Base-by-base conservation (phyloP, 2,113 vertebrate genomes). In the Sturnus vulgaris region DNA sequence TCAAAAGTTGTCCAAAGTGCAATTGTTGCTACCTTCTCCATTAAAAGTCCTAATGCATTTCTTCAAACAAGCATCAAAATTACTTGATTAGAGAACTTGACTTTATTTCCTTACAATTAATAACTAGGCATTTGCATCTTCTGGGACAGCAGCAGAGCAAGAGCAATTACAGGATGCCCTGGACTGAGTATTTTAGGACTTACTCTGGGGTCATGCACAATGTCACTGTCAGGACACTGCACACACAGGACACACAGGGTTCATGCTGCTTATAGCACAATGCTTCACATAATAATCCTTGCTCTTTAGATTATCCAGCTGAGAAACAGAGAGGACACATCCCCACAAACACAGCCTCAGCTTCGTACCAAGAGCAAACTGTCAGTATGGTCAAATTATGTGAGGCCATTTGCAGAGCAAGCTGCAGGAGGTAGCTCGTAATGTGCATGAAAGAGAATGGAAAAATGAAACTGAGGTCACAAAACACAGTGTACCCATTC, bases 381-480 rank as follows among this genome's bases (percentile, higher is more conserved):
- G 40, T 24, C 40, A 14, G 40, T 25, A 20, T 1, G 1, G 86
- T 33, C 40, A 57, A 92, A 82, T 77, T 59, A 65, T 8, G 30
- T 24, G 64, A 71, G 65, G 30, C 39, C 24, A 0, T 82, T 91
- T 59, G 70, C 87, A 87, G 78, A 77, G 64, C 55, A 61, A 91
- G 70, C 86, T 69, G 81, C 86, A 85, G 93, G 82, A 91, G 89
- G 82, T 46, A 66, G 71, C 55, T 70, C 2, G 2, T 59, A 81
- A 77, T 22, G 33, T 42, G 50, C 82, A n/a, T 0, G 12, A 19
- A 94, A 73, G 82, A 90, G 82, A 90, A 91, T 44, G 93, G 93
- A 95, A 93, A 96, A 94, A 95, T 40, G 22, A 93, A 96, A 55
- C 75, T 59, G 60, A 96, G 76, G 90, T 88, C 93, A 90, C 85